These are phyloP conservation scores for Belonocnema kinseyi DNA, from an alignment of 1,140 invertebrate genomes.

Conservation along the genomic window DNA sequence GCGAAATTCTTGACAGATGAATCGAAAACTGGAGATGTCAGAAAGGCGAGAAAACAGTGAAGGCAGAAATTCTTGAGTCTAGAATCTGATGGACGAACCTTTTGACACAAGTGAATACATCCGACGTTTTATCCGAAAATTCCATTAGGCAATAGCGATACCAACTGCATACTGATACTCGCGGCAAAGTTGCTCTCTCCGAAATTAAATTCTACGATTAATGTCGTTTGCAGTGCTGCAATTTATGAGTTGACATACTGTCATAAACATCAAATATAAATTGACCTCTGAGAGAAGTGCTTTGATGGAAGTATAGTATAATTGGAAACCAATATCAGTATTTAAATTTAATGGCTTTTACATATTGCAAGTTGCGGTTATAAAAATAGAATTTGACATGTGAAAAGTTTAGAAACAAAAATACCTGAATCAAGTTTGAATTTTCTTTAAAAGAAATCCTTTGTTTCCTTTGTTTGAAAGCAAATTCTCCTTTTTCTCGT, in stretches of 20 bases:
- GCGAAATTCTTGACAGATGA: too few species aligned
- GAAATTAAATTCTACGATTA: slow-evolving; percentile 26
- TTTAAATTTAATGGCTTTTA: too few species aligned
- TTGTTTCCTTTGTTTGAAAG: too few species aligned
- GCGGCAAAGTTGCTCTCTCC: not conserved
- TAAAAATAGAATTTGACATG: too few species aligned
- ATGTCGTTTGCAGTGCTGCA: not conserved
- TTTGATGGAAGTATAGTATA: not conserved
- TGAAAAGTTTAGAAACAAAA: too few species aligned
- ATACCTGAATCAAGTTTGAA: too few species aligned
- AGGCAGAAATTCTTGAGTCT: not conserved
- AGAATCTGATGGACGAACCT: not conserved
- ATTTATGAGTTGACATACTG: slow-evolving; percentile 28
- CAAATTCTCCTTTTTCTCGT: too few species aligned
- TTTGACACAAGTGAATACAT: not conserved
- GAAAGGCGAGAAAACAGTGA: not conserved
- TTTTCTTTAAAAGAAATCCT: too few species aligned
- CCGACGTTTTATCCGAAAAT: not conserved
- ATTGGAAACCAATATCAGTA: too few species aligned
- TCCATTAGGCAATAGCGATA: not conserved
- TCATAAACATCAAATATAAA: slow-evolving; percentile 26
- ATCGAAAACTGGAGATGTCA: too few species aligned
- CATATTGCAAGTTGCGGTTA: too few species aligned
- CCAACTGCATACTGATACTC: not conserved
- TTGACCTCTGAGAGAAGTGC: not conserved